phyloP scores from a whole-genome alignment of 2,113 vertebrate species.

The Pelecanoides urinatrix region DNA sequence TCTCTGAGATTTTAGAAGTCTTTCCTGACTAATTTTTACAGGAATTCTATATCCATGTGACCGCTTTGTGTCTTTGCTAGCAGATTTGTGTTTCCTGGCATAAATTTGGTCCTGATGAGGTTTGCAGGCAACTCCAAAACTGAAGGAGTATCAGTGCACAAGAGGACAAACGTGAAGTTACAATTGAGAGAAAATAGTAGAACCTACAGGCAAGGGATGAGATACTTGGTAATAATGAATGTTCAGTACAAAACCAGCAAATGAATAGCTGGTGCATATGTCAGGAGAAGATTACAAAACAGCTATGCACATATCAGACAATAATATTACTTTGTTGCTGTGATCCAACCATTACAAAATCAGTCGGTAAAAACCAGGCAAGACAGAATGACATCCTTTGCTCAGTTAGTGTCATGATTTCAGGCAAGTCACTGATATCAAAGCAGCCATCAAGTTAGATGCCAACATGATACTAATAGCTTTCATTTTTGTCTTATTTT shows the following conservation, averaged over 20 bases:
- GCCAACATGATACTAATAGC: neutral
- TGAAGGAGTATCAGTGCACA: neutral
- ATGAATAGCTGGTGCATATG: neutral
- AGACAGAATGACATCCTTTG: neutral
- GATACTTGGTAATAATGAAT: neutral
- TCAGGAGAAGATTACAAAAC: neutral
- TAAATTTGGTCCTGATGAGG: neutral
- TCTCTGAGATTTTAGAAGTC: neutral
- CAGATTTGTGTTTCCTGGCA: neutral
- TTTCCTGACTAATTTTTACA: neutral
- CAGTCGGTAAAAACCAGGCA: neutral
- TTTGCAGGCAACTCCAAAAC: neutral
- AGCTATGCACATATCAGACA: neutral
- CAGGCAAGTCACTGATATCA: neutral
- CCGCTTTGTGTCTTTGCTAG: neutral
- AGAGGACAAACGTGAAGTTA: neutral
- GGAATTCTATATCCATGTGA: neutral
- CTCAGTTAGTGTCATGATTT: neutral
- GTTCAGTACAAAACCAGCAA: neutral
- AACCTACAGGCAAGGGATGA: neutral
- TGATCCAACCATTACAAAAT: neutral
- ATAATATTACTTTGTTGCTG: neutral
- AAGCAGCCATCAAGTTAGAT: neutral
- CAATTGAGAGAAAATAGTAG: neutral
- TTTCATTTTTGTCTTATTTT: constrained; percentile 1